A percentile compares a stretch with the other conserved stretches of the same genome.
Evolutionary conservation across 2,113 vertebrate genomes (phyloP).

Genomic region (Catharus bicknelli): DNA sequence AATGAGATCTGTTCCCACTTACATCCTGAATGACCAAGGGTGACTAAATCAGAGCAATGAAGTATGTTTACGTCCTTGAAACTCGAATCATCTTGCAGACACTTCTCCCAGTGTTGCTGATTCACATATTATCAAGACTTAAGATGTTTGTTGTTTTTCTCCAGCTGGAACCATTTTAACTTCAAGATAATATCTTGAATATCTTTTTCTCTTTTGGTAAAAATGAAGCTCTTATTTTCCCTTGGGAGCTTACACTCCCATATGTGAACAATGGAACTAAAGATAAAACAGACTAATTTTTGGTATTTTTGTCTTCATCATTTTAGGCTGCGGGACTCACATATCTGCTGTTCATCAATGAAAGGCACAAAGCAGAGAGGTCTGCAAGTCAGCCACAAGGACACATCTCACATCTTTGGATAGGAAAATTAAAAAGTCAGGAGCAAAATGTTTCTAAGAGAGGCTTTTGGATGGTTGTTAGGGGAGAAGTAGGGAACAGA

Average conservation of each 20-base stretch:
- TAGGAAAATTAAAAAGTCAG: neutral
- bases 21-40: conserved; percentile 57
- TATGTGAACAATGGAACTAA: neutral
- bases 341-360: neutral
- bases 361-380: neutral
- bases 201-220: neutral
- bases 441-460: neutral
- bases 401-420: neutral
- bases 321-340: neutral
- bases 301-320: neutral
- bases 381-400: neutral
- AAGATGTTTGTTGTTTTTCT: conserved; percentile 20
- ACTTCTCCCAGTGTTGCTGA: conserved; percentile 1
- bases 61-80: conserved; percentile 55
- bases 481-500: neutral
- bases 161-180: neutral
- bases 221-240: neutral
- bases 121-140: neutral
- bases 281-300: neutral
- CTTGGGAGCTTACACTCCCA: neutral
- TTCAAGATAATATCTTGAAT: neutral
- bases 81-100: conserved; percentile 42
- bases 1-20: conserved; percentile 66
- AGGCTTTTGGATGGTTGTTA: neutral
- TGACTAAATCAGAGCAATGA: conserved; percentile 60